Evolutionary conservation across 2,797 vertebrate species (phyloP).

Genomic region (Oceanodroma leucorhoa): DNA sequence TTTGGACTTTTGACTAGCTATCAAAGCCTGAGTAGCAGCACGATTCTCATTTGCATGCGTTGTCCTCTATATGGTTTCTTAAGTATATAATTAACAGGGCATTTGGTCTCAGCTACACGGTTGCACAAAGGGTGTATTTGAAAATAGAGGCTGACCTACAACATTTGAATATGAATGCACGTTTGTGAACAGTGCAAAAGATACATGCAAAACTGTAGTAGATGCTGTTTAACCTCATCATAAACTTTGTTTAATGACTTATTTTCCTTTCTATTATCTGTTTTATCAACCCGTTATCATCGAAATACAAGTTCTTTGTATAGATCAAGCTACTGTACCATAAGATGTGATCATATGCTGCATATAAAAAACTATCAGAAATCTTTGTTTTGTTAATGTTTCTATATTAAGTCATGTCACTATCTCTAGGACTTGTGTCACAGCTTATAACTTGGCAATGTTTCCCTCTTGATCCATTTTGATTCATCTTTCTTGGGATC

Average conservation of each 20-base stretch:
- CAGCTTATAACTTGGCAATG: background rate
- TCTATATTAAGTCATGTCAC: background rate
- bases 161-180: background rate
- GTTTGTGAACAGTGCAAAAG: background rate
- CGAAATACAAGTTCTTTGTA: background rate
- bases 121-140: background rate
- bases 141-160: background rate
- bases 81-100: background rate
- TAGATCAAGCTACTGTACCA: background rate
- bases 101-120: background rate
- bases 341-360: background rate
- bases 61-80: background rate
- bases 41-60: background rate
- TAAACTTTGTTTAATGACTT: background rate
- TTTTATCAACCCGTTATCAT: background rate
- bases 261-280: background rate
- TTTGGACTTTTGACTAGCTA: background rate
- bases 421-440: background rate
- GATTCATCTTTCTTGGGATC: background rate
- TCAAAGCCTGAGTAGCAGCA: background rate
- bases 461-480: background rate
- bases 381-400: background rate
- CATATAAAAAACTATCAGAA: background rate
- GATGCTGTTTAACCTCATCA: background rate
- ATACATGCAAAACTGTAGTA: background rate